Evolutionary conservation across 2,797 vertebrate genomes (phyloP).

Genomic region (Poeciliopsis presidionis): DNA sequence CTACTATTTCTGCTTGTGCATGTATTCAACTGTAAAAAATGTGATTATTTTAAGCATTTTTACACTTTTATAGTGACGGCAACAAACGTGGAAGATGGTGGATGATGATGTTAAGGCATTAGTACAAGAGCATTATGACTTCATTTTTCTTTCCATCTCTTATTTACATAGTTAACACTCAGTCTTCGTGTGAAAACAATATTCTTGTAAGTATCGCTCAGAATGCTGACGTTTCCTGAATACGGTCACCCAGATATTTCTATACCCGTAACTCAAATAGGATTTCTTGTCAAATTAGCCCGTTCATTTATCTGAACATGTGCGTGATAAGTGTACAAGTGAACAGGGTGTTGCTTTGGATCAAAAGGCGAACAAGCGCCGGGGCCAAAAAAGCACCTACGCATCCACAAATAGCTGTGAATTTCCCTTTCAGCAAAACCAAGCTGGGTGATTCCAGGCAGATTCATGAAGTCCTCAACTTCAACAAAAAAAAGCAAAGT

Average conservation of each 20-base stretch:
- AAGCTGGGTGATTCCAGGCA: conserved; percentile 54
- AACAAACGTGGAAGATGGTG: background rate
- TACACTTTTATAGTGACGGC: background rate
- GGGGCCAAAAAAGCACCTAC: conserved; percentile 37
- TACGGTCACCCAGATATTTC: background rate
- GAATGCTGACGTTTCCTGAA: background rate
- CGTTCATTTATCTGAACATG: background rate
- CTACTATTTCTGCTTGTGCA: background rate
- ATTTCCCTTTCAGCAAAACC: conserved; percentile 44
- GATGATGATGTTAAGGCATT: background rate
- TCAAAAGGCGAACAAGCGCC: conserved; percentile 9
- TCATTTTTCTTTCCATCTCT: background rate
- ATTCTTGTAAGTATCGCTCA: background rate
- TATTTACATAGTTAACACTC: background rate
- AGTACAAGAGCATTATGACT: background rate
- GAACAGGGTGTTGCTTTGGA: conserved; percentile 12
- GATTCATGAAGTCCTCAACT: background rate
- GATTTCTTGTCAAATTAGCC: conserved; percentile 6
- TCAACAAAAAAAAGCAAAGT: conserved; percentile 19
- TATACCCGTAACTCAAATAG: background rate
- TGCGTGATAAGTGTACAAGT: background rate
- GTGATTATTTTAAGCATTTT: too few species aligned
- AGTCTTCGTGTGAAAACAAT: background rate
- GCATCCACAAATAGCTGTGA: conserved; percentile 27
- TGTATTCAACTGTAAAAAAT: background rate